phyloP scores from a whole-genome alignment of 2,113 vertebrate species.

The Eira barbara region DNA sequence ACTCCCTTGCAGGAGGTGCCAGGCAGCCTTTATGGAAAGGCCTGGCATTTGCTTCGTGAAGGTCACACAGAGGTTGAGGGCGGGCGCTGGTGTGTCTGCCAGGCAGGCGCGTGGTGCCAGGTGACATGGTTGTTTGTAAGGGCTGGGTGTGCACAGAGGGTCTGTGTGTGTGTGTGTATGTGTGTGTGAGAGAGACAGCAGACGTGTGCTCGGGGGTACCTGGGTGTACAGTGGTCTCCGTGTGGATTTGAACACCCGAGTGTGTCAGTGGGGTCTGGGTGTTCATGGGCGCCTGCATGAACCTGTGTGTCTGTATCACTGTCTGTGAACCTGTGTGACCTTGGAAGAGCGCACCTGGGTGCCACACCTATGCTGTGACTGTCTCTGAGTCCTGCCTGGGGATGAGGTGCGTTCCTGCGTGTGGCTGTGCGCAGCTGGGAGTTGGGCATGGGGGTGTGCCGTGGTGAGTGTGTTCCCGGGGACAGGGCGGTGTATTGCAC shows the following conservation, averaged over 20 bases:
- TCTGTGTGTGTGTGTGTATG: not conserved
- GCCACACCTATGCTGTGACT: rapidly evolving
- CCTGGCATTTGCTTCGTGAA: constrained; percentile 63
- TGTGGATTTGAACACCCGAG: not conserved
- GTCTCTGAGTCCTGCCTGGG: not conserved
- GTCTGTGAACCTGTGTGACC: not conserved
- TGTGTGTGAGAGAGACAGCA: not conserved
- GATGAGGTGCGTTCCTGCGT: not conserved
- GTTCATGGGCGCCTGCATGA: not conserved
- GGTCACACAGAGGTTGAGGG: constrained; percentile 56
- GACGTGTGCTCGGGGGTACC: not conserved
- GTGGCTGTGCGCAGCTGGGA: not conserved
- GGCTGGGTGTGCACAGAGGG: not conserved
- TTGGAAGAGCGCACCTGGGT: not conserved
- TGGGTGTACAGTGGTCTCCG: not conserved
- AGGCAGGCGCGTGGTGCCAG: not conserved
- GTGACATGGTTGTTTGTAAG: constrained; percentile 5
- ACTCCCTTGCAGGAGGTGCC: not conserved
- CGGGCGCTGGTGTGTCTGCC: not conserved
- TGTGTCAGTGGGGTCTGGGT: not conserved
- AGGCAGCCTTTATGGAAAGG: constrained; percentile 38
- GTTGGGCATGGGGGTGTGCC: not conserved
- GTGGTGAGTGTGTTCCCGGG: not conserved
- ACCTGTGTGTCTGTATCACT: not conserved
- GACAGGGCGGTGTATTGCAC: not conserved